These are phyloP conservation scores for Grammomys dolichurus DNA, from an alignment of 2,113 vertebrate genomes.

Conservation along the genomic window DNA sequence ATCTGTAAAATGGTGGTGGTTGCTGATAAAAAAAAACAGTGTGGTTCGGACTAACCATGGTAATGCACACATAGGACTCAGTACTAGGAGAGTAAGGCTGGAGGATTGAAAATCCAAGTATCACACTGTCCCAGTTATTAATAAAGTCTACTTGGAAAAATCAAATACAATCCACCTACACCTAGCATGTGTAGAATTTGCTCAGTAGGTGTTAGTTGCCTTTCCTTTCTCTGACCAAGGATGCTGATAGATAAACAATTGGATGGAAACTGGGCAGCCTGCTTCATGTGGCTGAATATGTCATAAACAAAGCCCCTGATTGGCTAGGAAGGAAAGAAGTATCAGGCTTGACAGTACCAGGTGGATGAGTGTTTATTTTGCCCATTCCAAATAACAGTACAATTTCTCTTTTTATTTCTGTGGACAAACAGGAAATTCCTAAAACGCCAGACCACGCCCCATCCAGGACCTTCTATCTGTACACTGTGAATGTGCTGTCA, in stretches of 20 bases:
- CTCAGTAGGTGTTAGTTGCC: conserved; percentile 34
- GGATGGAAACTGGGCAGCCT: not conserved
- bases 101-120: not conserved
- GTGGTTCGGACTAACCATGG: not conserved
- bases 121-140: conserved; percentile 5
- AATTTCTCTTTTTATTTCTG: conserved; percentile 26
- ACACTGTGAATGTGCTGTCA: conserved; percentile 91
- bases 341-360: not conserved
- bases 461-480: conserved; percentile 97
- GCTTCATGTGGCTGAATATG: not conserved
- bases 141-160: not conserved
- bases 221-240: not conserved
- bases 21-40: not conserved
- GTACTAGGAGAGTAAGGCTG: no score
- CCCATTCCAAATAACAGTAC: conserved; percentile 3
- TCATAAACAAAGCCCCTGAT: not conserved
- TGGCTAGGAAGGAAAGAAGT: not conserved
- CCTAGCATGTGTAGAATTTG: not conserved
- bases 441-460: conserved; percentile 97
- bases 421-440: conserved; percentile 92
- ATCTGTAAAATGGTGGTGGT: not conserved
- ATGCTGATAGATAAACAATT: not conserved
- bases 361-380: not conserved
- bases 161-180: not conserved
- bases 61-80: not conserved